A percentile compares a stretch with the other conserved stretches of the same genome.
Evolutionary conservation across 2,888 invertebrate species (phyloP).

Genomic region (Busseola fusca): DNA sequence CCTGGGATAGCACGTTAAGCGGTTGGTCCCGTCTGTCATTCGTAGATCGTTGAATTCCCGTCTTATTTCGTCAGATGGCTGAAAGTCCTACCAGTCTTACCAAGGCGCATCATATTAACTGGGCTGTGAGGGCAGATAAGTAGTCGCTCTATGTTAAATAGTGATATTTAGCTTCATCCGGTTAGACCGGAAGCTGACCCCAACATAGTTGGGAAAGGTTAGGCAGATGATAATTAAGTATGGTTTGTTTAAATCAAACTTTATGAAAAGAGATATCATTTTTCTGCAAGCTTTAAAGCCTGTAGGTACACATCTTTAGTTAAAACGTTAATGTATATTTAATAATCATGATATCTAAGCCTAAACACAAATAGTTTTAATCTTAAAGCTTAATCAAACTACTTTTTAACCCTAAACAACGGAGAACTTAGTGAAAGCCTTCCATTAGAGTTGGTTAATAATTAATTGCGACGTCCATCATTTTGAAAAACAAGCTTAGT

Average conservation of each 20-base stretch:
- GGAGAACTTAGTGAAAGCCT: slow-evolving; percentile 14
- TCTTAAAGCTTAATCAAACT: slow-evolving; percentile 25
- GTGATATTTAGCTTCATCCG: too few relatives aligned
- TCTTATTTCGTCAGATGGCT: background rate
- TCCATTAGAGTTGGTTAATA: slow-evolving; percentile 23
- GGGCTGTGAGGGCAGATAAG: background rate
- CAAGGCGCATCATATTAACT: background rate
- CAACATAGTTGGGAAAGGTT: too few relatives aligned
- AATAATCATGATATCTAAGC: background rate
- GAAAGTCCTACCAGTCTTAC: background rate
- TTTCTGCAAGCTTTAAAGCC: background rate
- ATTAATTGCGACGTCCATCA: slow-evolving; percentile 3
- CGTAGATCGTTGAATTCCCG: background rate
- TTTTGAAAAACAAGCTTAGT: slow-evolving; percentile 12
- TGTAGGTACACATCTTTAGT: background rate
- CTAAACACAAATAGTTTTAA: slow-evolving; percentile 10
- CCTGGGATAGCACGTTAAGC: background rate
- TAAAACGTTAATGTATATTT: slow-evolving; percentile 1
- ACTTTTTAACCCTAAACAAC: background rate
- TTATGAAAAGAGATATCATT: background rate
- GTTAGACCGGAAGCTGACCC: too few relatives aligned
- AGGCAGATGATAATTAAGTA: background rate
- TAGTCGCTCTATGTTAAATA: too few relatives aligned
- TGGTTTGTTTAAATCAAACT: background rate
- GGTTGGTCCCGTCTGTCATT: background rate